A percentile compares a stretch with the other conserved stretches of the same genome.
phyloP scores from a whole-genome alignment of 2,888 invertebrate species.

The Tenthredo livida region DNA sequence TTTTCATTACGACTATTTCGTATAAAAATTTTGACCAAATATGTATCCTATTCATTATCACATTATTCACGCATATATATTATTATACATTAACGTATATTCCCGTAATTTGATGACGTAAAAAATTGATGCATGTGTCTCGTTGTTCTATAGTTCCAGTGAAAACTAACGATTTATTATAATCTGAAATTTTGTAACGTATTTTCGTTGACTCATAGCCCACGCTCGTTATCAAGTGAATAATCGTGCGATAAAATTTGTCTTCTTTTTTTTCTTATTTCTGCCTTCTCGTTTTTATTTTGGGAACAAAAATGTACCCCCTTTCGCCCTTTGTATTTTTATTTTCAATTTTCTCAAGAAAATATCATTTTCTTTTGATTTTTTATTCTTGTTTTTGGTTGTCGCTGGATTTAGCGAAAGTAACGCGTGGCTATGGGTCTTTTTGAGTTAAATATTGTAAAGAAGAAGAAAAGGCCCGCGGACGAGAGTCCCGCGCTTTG shows the following conservation, averaged over 20 bases:
- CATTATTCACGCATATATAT: not conserved
- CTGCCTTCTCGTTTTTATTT: not conserved
- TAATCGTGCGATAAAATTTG: not conserved
- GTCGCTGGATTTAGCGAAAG: not conserved
- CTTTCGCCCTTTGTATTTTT: too few relatives aligned
- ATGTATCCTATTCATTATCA: not conserved
- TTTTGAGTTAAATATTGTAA: constrained; percentile 68
- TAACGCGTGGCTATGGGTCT: constrained; percentile 63
- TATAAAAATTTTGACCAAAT: not conserved
- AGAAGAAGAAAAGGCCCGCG: constrained; percentile 68
- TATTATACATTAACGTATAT: not conserved
- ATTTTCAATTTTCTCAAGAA: not conserved
- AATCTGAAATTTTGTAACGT: not conserved
- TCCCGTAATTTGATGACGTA: not conserved
- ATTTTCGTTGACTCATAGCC: constrained; percentile 32
- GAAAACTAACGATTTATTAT: constrained; percentile 64
- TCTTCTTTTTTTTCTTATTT: not conserved
- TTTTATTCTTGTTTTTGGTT: constrained; percentile 26
- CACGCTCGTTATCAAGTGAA: not conserved
- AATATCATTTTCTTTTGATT: not conserved
- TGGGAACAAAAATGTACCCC: not conserved
- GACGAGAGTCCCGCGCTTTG: constrained; percentile 67
- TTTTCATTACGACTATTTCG: not conserved
- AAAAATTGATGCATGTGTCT: constrained; percentile 15
- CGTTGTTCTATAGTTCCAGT: constrained; percentile 68